These are phyloP conservation scores for Psammodynastes pulverulentus DNA, from an alignment of 2,113 vertebrate genomes.

Conservation along the genomic window DNA sequence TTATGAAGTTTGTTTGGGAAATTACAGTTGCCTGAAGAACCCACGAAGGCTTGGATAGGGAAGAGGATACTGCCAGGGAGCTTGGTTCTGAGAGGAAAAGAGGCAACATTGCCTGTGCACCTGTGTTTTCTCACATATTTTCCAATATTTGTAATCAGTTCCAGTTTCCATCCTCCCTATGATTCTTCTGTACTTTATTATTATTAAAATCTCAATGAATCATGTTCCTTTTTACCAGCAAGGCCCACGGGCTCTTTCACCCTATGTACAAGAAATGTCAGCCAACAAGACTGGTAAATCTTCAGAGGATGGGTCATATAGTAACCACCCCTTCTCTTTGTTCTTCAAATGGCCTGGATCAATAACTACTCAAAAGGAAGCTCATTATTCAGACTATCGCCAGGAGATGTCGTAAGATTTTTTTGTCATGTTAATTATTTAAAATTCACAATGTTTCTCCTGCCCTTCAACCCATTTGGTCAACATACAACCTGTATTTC, in stretches of 20 bases:
- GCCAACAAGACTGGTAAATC: not conserved
- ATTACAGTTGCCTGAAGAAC: not conserved
- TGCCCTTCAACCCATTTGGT: not conserved
- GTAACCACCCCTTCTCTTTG: not conserved
- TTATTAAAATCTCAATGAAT: not conserved
- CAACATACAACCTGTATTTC: not conserved
- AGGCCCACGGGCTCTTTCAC: not conserved
- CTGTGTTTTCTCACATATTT: not conserved
- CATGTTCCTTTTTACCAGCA: too few species aligned
- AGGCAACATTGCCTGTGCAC: not conserved
- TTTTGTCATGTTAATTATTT: not conserved
- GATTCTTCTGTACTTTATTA: not conserved
- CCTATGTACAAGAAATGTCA: not conserved
- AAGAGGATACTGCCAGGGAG: not conserved
- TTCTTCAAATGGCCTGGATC: not conserved
- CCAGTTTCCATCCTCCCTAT: too few species aligned
- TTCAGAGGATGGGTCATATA: not conserved
- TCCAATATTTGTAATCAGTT: not conserved
- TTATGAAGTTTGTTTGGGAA: not conserved
- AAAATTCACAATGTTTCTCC: not conserved
- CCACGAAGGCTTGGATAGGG: not conserved
- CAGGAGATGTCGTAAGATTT: not conserved
- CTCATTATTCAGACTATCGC: not conserved
- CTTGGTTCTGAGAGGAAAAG: not conserved
- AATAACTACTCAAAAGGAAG: not conserved